Evolutionary conservation across 1,140 invertebrate species (phyloP).

Genomic region (Drosophila arawakana): DNA sequence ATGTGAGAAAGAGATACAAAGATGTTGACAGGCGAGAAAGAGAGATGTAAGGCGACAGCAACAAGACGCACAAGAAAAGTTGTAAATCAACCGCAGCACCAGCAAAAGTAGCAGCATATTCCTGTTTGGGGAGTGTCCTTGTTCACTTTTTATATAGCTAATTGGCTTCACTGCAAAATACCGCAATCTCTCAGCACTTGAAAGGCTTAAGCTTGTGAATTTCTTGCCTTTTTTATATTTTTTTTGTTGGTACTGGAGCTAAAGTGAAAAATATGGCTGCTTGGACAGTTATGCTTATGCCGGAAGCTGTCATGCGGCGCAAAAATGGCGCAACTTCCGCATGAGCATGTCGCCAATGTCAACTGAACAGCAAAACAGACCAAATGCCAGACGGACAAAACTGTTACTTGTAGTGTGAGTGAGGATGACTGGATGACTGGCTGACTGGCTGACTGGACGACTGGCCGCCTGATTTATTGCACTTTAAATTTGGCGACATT

Average conservation of each 20-base stretch:
- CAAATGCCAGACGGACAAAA: conserved; percentile 32
- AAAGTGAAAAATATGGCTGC: conserved; percentile 62
- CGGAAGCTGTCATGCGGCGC: conserved; percentile 62
- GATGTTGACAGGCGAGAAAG: conserved; percentile 18
- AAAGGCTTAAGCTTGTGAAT: conserved; percentile 46
- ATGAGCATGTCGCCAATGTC: conserved; percentile 53
- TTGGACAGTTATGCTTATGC: conserved; percentile 58
- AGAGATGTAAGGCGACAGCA: neutral
- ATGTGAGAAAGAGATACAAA: conserved; percentile 53
- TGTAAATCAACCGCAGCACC: conserved; percentile 41
- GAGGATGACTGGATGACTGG: conserved; percentile 1
- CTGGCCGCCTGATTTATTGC: conserved; percentile 75
- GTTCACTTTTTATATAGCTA: conserved; percentile 35
- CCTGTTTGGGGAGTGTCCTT: conserved; percentile 6
- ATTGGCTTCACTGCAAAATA: conserved; percentile 46
- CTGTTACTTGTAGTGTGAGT: neutral
- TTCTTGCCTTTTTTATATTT: neutral
- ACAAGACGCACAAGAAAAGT: conserved; percentile 18
- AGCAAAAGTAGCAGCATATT: neutral
- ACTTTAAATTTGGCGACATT: conserved; percentile 75
- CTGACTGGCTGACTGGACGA: conserved; percentile 36
- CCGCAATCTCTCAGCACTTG: conserved; percentile 56
- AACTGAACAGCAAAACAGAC: conserved; percentile 56
- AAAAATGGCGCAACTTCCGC: conserved; percentile 74
- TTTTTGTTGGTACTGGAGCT: conserved; percentile 2